Evolutionary conservation across 1,140 invertebrate species (phyloP).

Genomic region (Thalassaphorura encarpata): DNA sequence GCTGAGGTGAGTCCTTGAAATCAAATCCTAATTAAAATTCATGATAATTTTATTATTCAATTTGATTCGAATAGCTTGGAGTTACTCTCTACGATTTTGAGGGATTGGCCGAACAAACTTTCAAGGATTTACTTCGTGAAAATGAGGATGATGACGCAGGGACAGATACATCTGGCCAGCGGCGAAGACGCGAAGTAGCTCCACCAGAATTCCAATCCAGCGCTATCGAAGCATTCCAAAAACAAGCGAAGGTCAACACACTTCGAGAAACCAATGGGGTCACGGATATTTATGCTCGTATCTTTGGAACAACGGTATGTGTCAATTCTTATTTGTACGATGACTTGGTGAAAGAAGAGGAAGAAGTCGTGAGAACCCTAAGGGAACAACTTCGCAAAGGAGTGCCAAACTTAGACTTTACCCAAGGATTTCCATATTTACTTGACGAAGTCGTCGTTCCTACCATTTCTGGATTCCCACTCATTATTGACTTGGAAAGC

Average conservation of each 20-base stretch:
- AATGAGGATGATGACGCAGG: neutral
- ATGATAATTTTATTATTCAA: neutral
- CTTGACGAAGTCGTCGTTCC: constrained; percentile 66
- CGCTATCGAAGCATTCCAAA: neutral
- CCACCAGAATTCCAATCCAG: neutral
- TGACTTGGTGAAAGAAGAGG: constrained; percentile 26
- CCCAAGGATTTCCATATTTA: constrained; percentile 51
- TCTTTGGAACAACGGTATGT: constrained; percentile 17
- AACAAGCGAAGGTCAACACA: neutral
- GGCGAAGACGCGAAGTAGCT: constrained; percentile 6
- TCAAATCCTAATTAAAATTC: neutral
- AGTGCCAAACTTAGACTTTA: constrained; percentile 36
- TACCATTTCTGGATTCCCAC: constrained; percentile 62
- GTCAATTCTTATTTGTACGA: constrained; percentile 26
- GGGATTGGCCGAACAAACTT: constrained; percentile 36
- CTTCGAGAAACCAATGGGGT: constrained; percentile 6
- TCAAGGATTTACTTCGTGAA: neutral
- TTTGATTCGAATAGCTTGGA: constrained; percentile 51
- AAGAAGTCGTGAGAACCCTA: constrained; percentile 36
- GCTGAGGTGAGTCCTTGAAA: constrained; percentile 47
- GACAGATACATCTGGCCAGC: constrained; percentile 5
- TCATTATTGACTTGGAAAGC: constrained; percentile 60
- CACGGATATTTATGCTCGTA: constrained; percentile 31
- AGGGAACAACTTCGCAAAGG: neutral
- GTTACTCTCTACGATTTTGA: constrained; percentile 71